Evolutionary conservation across 92 coral and sea anemone genomes (phyloP), one percentile per base, ranked within the genome.

Genomic region (Parazoanthus atlanticus): DNA sequence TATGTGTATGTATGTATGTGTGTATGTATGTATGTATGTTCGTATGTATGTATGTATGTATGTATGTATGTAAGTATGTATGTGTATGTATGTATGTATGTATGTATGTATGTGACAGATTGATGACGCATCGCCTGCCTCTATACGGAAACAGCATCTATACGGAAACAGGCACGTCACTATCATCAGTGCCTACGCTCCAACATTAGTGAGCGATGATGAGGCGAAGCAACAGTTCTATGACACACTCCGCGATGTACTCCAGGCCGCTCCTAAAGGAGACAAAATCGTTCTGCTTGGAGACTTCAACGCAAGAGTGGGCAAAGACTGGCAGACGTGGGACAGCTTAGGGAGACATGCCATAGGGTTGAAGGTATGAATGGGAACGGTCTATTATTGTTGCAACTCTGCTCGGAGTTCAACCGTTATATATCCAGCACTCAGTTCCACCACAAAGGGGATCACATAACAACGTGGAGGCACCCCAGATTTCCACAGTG

Each of bases 191-290:
- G 94, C 64, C 25, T 92, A 85, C 38, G 88, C 88, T 31, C 90
- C 92, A 56, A 86, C 90, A 19, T 58, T 89, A 85, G 66, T 88
- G 74, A 52, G 81, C 88, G 36, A 69, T 26, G 90, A 85, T 31
- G 92, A 92, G 79, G 67, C 25, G 41, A 92, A 89, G 46, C 88
- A 92, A 65, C 61, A 81, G 29, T 78, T 92, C 90, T 89, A 89
- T 79, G 66, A 70, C 76, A 46, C 54, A 0, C 76, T 89, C 47
- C 71, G 71, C 71, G 71, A 65, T 65, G 71, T 65, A 65, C 28
- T 65, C 71, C 71, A 65, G 71, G 71, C 71, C 71, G 71, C 11
- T 65, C 71, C 71, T 65, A 65, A 65, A 65, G 71, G 71, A 65
- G 71, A 65, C 71, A 65, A 65, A 65, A n/a, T 65, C 71, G 71